A percentile compares a stretch with the other conserved stretches of the same genome.
Evolutionary conservation across 1,140 invertebrate species (phyloP).

Genomic region (Neodiprion lecontei): DNA sequence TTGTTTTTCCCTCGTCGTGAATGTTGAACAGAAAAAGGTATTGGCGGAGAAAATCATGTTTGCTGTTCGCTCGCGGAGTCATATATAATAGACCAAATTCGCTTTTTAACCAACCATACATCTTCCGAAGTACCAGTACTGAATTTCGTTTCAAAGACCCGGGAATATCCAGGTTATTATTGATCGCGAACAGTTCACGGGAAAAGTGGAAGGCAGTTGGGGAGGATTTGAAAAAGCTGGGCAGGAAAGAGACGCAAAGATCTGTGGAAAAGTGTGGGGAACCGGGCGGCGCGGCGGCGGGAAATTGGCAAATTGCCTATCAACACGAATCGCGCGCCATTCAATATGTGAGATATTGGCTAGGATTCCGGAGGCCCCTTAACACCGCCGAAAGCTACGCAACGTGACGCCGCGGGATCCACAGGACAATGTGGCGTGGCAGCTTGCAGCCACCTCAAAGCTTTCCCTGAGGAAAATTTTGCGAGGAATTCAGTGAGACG

Average conservation of each 20-base stretch:
- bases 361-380: background rate
- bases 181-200: background rate
- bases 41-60: too few species aligned
- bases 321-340: constrained; percentile 37
- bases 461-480: constrained; percentile 26
- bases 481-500: background rate
- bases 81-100: too few species aligned
- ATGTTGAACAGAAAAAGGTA: background rate
- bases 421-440: constrained; percentile 25
- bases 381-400: background rate
- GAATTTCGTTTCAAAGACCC: background rate
- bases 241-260: background rate
- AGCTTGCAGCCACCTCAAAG: constrained; percentile 15
- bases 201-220: background rate
- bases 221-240: background rate
- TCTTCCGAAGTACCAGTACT: background rate
- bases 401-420: background rate
- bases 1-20: background rate
- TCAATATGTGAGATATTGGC: constrained; percentile 40
- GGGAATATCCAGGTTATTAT: background rate
- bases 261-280: background rate
- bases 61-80: too few species aligned
- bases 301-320: constrained; percentile 43
- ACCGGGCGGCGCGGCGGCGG: constrained; percentile 22
- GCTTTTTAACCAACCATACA: background rate